A percentile compares a stretch with the other conserved stretches of the same genome.
Conservation (phyloP, 2,797 vertebrate species). For the Tapirus indicus region DNA sequence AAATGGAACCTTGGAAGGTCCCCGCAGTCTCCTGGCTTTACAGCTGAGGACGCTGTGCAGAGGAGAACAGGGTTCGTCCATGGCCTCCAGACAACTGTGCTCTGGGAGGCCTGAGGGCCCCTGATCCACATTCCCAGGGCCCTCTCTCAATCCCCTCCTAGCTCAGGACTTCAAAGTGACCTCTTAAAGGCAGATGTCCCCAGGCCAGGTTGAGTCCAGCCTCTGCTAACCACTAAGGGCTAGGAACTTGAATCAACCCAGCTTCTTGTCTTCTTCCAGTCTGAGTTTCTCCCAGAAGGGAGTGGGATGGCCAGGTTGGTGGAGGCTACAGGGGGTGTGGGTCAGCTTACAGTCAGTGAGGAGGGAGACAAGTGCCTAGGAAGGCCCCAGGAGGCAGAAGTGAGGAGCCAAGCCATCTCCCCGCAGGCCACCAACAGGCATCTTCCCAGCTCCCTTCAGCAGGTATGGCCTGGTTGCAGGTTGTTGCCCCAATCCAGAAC, state of each 20-base stretch:
- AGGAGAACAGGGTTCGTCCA: neutral
- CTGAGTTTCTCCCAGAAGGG: neutral
- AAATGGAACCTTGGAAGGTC: fast-evolving
- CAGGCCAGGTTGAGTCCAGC: neutral
- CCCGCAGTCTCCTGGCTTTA: fast-evolving
- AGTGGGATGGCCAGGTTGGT: fast-evolving
- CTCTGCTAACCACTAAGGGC: neutral
- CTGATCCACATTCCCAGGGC: neutral
- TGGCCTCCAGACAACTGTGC: neutral
- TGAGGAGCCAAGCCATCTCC: neutral
- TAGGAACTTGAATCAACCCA: fast-evolving
- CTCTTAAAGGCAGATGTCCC: neutral
- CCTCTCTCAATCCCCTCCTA: neutral
- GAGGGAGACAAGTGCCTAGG: neutral
- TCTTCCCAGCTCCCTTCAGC: neutral
- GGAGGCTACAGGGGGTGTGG: neutral
- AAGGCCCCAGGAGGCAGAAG: neutral
- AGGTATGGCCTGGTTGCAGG: neutral
- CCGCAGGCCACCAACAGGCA: fast-evolving
- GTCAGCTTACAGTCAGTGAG: neutral
- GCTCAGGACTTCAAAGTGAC: neutral
- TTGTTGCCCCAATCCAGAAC: neutral
- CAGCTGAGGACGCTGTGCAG: neutral
- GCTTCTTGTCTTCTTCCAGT: neutral
- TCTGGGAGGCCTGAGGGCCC: neutral